Conservation (phyloP, 1,140 invertebrate genomes). For the Bombus soroeensis region DNA sequence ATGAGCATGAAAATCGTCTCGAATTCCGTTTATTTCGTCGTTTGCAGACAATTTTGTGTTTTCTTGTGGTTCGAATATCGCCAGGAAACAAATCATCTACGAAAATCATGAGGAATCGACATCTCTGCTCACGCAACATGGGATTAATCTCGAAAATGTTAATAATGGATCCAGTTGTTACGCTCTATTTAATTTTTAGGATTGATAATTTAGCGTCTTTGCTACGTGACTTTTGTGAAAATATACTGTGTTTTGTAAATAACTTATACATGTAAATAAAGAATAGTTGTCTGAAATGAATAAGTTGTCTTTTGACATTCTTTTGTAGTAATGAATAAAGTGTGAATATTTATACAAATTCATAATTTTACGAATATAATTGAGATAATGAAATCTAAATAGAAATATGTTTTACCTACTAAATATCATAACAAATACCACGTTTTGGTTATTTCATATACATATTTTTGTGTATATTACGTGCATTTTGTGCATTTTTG, state of each 20-base stretch:
- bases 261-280: background rate
- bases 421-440: no score
- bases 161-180: background rate
- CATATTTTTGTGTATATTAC: no score
- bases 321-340: no score
- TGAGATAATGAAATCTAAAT: no score
- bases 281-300: no score
- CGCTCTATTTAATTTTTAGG: background rate
- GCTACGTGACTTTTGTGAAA: background rate
- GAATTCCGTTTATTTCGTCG: background rate
- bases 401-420: no score
- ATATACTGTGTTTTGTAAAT: background rate
- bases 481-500: no score
- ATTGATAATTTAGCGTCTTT: background rate
- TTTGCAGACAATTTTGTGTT: background rate
- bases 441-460: no score
- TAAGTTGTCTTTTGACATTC: no score
- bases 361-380: no score
- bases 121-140: background rate
- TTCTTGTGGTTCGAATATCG: no score
- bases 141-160: background rate
- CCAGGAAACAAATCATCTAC: background rate
- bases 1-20: conserved; percentile 31
- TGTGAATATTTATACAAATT: no score
- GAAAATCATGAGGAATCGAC: background rate